These are phyloP conservation scores for Isurus oxyrinchus DNA, from an alignment of 2,113 vertebrate species.

Conservation along the genomic window DNA sequence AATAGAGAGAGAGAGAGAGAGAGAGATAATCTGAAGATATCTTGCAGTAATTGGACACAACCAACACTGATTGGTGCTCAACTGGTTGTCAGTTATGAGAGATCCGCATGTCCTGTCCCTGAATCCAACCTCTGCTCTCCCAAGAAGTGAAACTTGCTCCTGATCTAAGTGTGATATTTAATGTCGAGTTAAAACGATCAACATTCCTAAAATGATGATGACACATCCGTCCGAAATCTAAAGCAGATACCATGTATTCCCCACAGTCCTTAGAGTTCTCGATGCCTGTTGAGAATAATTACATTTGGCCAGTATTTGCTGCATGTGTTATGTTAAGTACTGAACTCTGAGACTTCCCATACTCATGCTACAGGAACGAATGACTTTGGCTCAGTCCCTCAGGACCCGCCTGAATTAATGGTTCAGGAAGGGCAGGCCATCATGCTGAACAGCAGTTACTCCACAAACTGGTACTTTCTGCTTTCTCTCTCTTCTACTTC, in stretches of 20 bases:
- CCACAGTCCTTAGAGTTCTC: not conserved
- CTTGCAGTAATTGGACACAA: too few species aligned
- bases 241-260: not conserved
- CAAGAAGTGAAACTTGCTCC: too few species aligned
- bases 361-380: not conserved
- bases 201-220: too few species aligned
- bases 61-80: too few species aligned
- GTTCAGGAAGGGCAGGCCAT: not conserved
- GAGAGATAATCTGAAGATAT: too few species aligned
- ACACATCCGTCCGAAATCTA: not conserved
- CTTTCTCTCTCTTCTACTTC: not conserved
- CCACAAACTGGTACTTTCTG: too few species aligned
- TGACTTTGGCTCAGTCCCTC: not conserved
- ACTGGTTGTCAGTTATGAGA: too few species aligned
- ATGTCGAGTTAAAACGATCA: too few species aligned
- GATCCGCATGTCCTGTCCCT: too few species aligned
- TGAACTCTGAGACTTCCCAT: not conserved
- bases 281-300: not conserved
- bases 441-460: not conserved
- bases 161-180: too few species aligned
- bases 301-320: not conserved
- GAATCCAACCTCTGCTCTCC: too few species aligned
- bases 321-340: not conserved
- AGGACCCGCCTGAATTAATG: not conserved
- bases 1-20: too few species aligned